These are phyloP conservation scores for Drosophila algonquin DNA, from an alignment of 2,888 invertebrate species.

Conservation along the genomic window DNA sequence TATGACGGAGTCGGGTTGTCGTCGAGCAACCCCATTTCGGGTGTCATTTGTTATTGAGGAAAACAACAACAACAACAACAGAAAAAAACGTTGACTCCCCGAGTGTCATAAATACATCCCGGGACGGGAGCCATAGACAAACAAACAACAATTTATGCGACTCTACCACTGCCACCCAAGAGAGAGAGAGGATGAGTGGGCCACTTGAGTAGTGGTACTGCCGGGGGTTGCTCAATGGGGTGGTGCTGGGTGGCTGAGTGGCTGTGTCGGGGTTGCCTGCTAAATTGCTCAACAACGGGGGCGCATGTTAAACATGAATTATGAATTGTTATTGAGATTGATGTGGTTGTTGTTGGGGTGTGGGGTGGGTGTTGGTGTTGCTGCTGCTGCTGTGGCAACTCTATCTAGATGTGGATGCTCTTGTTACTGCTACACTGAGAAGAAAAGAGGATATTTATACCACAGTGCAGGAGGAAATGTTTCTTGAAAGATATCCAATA, in stretches of 20 bases:
- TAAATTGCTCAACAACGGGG: slow-evolving; percentile 64
- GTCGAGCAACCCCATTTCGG: slow-evolving; percentile 61
- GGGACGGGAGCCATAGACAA: slow-evolving; percentile 65
- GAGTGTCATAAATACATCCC: slow-evolving; percentile 76
- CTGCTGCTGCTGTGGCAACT: slow-evolving; percentile 12
- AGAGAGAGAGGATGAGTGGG: slow-evolving; percentile 26
- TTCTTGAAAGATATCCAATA: neutral
- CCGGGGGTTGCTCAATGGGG: slow-evolving; percentile 12
- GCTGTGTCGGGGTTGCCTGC: slow-evolving; percentile 35
- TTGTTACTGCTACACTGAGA: slow-evolving; percentile 27
- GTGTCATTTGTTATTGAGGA: slow-evolving; percentile 76
- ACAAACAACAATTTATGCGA: slow-evolving; percentile 82
- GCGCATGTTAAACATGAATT: slow-evolving; percentile 83
- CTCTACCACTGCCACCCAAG: slow-evolving; percentile 62
- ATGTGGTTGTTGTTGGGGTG: slow-evolving; percentile 68
- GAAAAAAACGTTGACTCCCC: slow-evolving; percentile 59
- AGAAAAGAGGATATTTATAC: neutral
- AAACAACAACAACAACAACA: slow-evolving; percentile 35
- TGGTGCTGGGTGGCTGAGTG: slow-evolving; percentile 19
- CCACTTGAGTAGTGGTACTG: slow-evolving; percentile 54
- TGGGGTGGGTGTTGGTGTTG: neutral
- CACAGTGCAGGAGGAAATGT: neutral
- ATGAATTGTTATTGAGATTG: slow-evolving; percentile 84
- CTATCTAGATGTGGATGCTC: slow-evolving; percentile 24
- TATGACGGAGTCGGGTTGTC: slow-evolving; percentile 57